Conservation (phyloP, 2,113 vertebrate species). For the Axis porcinus region DNA sequence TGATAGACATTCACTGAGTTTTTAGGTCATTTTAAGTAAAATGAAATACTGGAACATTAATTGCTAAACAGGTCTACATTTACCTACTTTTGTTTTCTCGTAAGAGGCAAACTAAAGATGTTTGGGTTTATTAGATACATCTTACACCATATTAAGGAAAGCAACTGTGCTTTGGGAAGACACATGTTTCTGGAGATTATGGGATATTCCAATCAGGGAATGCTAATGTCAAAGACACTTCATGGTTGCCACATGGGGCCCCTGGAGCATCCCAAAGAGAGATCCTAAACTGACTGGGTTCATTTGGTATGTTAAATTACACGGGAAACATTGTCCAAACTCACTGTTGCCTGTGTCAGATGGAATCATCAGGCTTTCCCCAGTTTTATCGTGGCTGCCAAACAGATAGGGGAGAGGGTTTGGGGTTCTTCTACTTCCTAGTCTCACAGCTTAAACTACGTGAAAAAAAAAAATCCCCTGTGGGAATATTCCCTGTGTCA, state of each 20-base stretch:
- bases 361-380: background rate
- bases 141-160: background rate
- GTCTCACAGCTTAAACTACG: background rate
- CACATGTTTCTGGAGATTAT: background rate
- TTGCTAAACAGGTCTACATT: background rate
- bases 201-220: background rate
- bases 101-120: background rate
- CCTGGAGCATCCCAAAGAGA: background rate
- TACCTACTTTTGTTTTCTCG: background rate
- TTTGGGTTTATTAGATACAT: background rate
- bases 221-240: background rate
- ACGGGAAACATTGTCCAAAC: background rate
- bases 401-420: background rate
- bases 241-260: background rate
- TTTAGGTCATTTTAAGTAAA: background rate
- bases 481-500: background rate
- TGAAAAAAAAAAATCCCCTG: background rate
- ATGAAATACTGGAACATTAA: background rate
- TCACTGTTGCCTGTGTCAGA: background rate
- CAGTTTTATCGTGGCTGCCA: background rate
- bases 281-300: background rate
- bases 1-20: background rate
- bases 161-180: background rate
- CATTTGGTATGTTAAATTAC: background rate
- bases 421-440: background rate